Evolutionary conservation across 2,113 vertebrate genomes (phyloP).

Genomic region (Picathartes gymnocephalus): DNA sequence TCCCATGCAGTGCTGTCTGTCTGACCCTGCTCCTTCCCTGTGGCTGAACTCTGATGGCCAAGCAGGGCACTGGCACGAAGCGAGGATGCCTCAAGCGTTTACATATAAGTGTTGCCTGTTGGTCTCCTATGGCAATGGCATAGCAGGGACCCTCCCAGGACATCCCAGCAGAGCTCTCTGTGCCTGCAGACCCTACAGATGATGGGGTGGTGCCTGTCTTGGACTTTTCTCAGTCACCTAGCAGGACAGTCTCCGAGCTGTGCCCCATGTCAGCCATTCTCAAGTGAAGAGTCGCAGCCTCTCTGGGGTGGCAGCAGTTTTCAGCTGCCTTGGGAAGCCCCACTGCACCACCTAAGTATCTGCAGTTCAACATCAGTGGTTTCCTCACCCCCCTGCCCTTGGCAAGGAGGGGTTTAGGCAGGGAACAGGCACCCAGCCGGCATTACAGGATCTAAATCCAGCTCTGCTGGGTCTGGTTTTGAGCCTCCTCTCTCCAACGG

Average conservation of each 20-base stretch:
- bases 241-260: not conserved
- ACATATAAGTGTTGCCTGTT: not conserved
- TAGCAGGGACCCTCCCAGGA: not conserved
- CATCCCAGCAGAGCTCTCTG: not conserved
- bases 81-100: not conserved
- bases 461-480: not conserved
- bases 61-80: not conserved
- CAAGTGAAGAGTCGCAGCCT: fast-evolving
- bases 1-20: not conserved
- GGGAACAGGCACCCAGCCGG: fast-evolving
- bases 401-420: not conserved
- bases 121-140: not conserved
- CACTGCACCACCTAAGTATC: not conserved
- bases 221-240: not conserved
- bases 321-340: not conserved
- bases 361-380: not conserved
- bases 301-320: not conserved
- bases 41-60: not conserved
- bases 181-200: not conserved
- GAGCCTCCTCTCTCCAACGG: not conserved
- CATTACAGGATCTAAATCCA: not conserved
- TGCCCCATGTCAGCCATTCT: not conserved
- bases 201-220: not conserved
- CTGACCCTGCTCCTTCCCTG: not conserved
- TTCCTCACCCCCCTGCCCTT: not conserved